Percentiles rank a stretch among this genome's conserved stretches.
phyloP scores from a whole-genome alignment of 1,140 invertebrate species.

The Hetaerina americana region DNA sequence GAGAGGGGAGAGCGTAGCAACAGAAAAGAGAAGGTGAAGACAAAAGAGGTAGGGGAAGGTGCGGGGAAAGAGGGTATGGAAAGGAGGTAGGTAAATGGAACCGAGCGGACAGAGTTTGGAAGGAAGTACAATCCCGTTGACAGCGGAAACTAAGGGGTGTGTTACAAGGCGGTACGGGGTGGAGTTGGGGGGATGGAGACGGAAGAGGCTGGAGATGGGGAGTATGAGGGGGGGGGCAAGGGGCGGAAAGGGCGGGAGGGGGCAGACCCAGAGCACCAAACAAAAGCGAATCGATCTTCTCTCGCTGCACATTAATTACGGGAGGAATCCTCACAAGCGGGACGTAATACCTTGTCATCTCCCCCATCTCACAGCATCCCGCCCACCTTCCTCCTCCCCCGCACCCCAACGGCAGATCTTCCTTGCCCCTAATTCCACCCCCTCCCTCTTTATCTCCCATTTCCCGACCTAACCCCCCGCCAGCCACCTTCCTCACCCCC shows the following conservation, averaged over 20 bases:
- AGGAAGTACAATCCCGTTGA: not conserved
- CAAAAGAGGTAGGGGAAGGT: not conserved
- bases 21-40: not conserved
- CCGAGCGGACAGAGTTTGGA: not conserved
- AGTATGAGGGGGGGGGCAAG: not conserved
- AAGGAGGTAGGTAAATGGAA: not conserved
- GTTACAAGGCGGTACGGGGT: not conserved
- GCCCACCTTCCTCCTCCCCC: not conserved
- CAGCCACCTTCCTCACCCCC: not conserved
- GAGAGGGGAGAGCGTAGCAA: not conserved
- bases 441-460: constrained; percentile 1
- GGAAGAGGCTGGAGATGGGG: no score
- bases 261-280: no score
- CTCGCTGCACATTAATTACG: constrained; percentile 8
- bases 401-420: not conserved
- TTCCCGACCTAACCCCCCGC: not conserved
- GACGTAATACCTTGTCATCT: constrained; percentile 6
- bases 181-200: no score
- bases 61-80: not conserved
- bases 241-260: not conserved
- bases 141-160: not conserved
- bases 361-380: not conserved
- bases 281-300: constrained; percentile 5
- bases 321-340: constrained; percentile 5
- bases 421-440: no score